phyloP scores from a whole-genome alignment of 1,140 invertebrate genomes.

The Trissolcus basalis region DNA sequence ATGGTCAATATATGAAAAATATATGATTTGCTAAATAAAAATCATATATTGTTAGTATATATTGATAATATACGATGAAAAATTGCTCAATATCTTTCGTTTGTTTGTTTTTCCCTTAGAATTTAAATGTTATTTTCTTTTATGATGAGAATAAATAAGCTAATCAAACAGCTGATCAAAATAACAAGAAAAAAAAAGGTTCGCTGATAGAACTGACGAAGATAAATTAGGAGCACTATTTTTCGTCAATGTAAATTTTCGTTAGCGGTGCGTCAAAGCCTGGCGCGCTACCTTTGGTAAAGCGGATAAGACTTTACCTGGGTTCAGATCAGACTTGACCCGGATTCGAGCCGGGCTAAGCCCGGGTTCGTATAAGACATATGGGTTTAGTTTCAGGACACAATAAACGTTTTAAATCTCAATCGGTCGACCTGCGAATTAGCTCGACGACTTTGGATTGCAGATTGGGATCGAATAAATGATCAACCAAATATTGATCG shows the following conservation, averaged over 20 bases:
- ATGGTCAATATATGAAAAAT: no score
- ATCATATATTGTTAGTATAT: no score
- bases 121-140: neutral
- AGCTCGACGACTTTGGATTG: neutral
- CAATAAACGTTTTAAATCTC: slow-evolving; percentile 18
- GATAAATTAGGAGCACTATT: slow-evolving; percentile 1
- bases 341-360: slow-evolving; percentile 44
- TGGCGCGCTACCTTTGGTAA: slow-evolving; percentile 10
- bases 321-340: slow-evolving; percentile 45
- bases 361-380: slow-evolving; percentile 29
- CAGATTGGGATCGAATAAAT: no score
- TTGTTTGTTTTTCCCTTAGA: neutral
- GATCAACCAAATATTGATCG: no score
- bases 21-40: no score
- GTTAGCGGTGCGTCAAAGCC: slow-evolving; percentile 17
- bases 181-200: neutral
- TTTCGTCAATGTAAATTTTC: slow-evolving; percentile 15
- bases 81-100: no score
- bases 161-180: neutral
- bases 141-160: neutral
- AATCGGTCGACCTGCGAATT: slow-evolving; percentile 9
- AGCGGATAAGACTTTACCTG: slow-evolving; percentile 45
- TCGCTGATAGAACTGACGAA: neutral
- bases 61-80: neutral
- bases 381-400: slow-evolving; percentile 25